phyloP scores from a whole-genome alignment of 2,113 vertebrate species.

The Podarcis cretensis region DNA sequence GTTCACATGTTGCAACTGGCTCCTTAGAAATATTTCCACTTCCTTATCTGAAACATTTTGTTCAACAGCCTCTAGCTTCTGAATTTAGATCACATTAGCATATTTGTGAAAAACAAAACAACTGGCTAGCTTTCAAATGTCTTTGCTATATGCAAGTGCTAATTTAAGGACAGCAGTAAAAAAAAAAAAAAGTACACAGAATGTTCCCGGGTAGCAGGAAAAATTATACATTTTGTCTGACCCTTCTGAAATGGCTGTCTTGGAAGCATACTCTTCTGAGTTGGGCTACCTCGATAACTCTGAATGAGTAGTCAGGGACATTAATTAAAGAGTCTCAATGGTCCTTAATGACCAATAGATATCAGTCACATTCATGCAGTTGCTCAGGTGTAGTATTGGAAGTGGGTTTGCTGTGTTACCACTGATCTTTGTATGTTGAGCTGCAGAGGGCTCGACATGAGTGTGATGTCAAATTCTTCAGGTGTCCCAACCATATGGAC shows the following conservation, averaged over 20 bases:
- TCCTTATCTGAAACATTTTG: conserved; percentile 11
- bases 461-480: too few species aligned
- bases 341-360: neutral
- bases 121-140: conserved; percentile 2
- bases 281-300: neutral
- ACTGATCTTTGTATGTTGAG: too few species aligned
- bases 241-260: neutral
- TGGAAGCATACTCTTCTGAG: neutral
- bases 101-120: conserved; percentile 31
- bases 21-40: neutral
- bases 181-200: conserved; percentile 4
- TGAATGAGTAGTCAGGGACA: neutral
- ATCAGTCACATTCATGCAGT: neutral
- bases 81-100: conserved; percentile 1
- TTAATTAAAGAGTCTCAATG: neutral
- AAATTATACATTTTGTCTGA: conserved; percentile 26
- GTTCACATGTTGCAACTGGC: neutral
- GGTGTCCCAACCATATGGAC: too few species aligned
- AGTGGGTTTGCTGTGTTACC: too few species aligned
- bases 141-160: neutral
- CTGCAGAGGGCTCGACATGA: too few species aligned
- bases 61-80: conserved; percentile 8
- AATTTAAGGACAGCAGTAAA: conserved; percentile 2
- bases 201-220: neutral
- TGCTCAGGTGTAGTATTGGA: too few species aligned